Evolutionary conservation across 1,140 invertebrate genomes (phyloP).

Genomic region (Lepidurus couesii): DNA sequence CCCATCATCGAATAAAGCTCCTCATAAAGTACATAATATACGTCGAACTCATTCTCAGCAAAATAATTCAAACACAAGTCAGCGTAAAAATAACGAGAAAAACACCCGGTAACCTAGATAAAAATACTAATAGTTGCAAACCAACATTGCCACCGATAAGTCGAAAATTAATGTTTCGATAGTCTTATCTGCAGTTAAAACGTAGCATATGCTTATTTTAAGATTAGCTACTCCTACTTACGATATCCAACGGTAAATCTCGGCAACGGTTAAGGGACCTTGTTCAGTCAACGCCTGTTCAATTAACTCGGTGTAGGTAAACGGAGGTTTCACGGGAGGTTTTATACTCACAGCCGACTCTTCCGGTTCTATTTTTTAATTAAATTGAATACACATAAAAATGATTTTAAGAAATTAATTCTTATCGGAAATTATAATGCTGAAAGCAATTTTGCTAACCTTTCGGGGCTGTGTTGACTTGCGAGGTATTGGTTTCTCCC

Average conservation of each 20-base stretch:
- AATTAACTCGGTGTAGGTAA: constrained; percentile 72
- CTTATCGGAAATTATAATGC: not conserved
- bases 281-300: constrained; percentile 69
- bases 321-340: constrained; percentile 39
- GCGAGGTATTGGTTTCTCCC: constrained; percentile 24
- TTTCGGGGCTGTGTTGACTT: constrained; percentile 25
- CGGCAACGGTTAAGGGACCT: constrained; percentile 78
- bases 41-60: no score
- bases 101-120: no score
- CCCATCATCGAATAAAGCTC: not conserved
- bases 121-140: no score
- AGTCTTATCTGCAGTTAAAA: no score
- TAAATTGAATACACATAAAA: not conserved
- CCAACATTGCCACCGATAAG: no score
- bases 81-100: no score
- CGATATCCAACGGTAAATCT: constrained; percentile 87
- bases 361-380: not conserved
- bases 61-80: no score
- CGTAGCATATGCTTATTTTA: not conserved
- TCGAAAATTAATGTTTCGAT: no score
- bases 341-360: constrained; percentile 2
- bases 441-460: not conserved
- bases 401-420: not conserved
- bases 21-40: no score
- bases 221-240: constrained; percentile 53